These are phyloP conservation scores for Rhinichthys osculus DNA, from an alignment of 2,797 vertebrate genomes.

Conservation along the genomic window DNA sequence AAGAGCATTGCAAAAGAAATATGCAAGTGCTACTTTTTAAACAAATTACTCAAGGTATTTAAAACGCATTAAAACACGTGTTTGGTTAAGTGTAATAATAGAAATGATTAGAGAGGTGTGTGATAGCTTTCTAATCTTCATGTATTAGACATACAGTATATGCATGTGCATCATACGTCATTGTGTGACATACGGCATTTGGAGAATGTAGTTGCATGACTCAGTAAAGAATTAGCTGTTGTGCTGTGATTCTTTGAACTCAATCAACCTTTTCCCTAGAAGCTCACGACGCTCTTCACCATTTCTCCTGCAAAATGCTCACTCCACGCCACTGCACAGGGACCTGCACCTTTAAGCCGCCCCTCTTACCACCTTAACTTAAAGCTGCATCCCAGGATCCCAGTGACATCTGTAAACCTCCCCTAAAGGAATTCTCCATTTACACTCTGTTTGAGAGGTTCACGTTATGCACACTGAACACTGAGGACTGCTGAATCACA, in stretches of 20 bases:
- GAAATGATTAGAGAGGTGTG: neutral
- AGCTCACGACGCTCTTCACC: slow-evolving; percentile 92
- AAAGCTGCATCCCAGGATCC: slow-evolving; percentile 18
- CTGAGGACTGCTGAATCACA: slow-evolving; percentile 58
- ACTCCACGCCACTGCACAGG: slow-evolving; percentile 94
- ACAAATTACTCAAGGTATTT: neutral
- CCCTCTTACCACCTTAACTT: slow-evolving; percentile 87
- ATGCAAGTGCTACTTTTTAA: slow-evolving; percentile 79
- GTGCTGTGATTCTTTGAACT: slow-evolving; percentile 35
- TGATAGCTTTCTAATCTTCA: neutral
- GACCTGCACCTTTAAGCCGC: slow-evolving; percentile 95
- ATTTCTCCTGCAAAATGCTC: slow-evolving; percentile 98
- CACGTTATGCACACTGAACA: slow-evolving; percentile 47
- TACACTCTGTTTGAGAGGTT: slow-evolving; percentile 19
- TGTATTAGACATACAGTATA: neutral
- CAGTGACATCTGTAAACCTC: slow-evolving; percentile 11
- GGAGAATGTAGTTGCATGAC: neutral
- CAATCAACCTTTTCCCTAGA: slow-evolving; percentile 80
- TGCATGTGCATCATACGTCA: neutral
- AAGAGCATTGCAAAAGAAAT: slow-evolving; percentile 56
- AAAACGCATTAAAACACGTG: neutral
- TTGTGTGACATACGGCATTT: neutral
- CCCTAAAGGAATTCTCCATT: slow-evolving; percentile 19
- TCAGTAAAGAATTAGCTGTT: neutral
- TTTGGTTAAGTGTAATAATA: neutral